phyloP scores from a whole-genome alignment of 2,888 invertebrate species.

The Drosophila lacicola region DNA sequence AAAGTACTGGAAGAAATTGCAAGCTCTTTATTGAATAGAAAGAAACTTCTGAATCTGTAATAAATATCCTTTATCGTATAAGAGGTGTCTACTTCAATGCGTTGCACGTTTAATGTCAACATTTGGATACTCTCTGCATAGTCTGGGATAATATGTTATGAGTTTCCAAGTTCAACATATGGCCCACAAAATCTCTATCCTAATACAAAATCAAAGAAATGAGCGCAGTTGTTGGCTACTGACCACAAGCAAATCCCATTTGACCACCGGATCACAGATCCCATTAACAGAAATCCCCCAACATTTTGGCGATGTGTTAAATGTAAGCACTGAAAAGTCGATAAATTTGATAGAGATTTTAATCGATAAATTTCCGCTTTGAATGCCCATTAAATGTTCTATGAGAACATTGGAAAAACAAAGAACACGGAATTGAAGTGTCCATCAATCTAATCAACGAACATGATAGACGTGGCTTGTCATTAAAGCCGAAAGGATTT shows the following conservation, averaged over 20 bases:
- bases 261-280: background rate
- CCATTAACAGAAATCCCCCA: background rate
- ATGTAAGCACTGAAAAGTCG: slow-evolving; percentile 4
- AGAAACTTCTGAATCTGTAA: too few relatives aligned
- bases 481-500: slow-evolving; percentile 40
- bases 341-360: slow-evolving; percentile 10
- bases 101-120: too few relatives aligned
- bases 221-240: too few relatives aligned
- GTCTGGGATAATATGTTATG: too few relatives aligned
- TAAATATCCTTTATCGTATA: too few relatives aligned
- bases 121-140: too few relatives aligned
- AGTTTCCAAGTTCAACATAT: too few relatives aligned
- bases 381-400: slow-evolving; percentile 23
- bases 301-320: background rate
- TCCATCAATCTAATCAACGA: slow-evolving; percentile 30
- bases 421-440: slow-evolving; percentile 15
- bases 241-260: background rate
- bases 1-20: too few relatives aligned
- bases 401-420: background rate
- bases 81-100: too few relatives aligned
- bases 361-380: slow-evolving; percentile 23
- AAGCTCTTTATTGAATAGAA: too few relatives aligned
- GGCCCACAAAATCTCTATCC: too few relatives aligned
- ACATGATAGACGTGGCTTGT: slow-evolving; percentile 34
- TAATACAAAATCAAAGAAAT: too few relatives aligned